Percentiles rank a stretch among this genome's conserved stretches.
phyloP scores from a whole-genome alignment of 2,797 vertebrate genomes.

The Trematomus bernacchii region DNA sequence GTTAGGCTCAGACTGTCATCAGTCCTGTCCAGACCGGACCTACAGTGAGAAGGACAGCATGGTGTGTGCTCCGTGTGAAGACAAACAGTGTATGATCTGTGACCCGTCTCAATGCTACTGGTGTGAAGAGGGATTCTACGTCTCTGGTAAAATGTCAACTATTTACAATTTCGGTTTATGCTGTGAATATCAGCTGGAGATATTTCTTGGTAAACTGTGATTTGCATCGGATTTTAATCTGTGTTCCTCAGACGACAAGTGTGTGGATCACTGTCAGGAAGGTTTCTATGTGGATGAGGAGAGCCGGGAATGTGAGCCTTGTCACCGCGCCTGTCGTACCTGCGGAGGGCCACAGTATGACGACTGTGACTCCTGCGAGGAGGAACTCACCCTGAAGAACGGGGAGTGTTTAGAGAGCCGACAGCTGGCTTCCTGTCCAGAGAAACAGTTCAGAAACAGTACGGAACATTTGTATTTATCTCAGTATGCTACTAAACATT shows the following conservation, averaged over 20 bases:
- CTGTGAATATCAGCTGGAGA: slow-evolving; percentile 8
- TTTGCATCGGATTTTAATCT: slow-evolving; percentile 18
- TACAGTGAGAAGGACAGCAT: slow-evolving; percentile 72
- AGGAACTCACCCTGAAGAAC: slow-evolving; percentile 45
- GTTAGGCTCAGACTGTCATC: slow-evolving; percentile 85
- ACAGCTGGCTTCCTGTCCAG: slow-evolving; percentile 38
- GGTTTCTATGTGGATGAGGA: slow-evolving; percentile 87
- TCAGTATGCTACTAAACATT: not conserved
- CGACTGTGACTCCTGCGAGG: slow-evolving; percentile 88
- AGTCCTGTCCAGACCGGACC: slow-evolving; percentile 89
- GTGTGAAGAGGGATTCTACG: slow-evolving; percentile 88
- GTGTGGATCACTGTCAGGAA: slow-evolving; percentile 85
- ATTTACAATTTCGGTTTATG: not conserved
- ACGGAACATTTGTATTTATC: slow-evolving; percentile 22
- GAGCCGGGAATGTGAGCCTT: slow-evolving; percentile 86
- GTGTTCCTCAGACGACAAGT: slow-evolving; percentile 83
- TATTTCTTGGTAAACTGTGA: not conserved
- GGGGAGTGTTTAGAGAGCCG: slow-evolving; percentile 80
- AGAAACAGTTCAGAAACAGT: slow-evolving; percentile 74
- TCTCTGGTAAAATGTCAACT: slow-evolving; percentile 80
- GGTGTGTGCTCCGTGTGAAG: slow-evolving; percentile 83
- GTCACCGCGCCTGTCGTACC: slow-evolving; percentile 85
- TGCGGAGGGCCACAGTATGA: slow-evolving; percentile 84
- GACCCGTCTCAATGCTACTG: slow-evolving; percentile 86
- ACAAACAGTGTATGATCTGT: slow-evolving; percentile 85